Evolutionary conservation across 1,140 invertebrate genomes (phyloP).

Genomic region (Drosophila funebris): DNA sequence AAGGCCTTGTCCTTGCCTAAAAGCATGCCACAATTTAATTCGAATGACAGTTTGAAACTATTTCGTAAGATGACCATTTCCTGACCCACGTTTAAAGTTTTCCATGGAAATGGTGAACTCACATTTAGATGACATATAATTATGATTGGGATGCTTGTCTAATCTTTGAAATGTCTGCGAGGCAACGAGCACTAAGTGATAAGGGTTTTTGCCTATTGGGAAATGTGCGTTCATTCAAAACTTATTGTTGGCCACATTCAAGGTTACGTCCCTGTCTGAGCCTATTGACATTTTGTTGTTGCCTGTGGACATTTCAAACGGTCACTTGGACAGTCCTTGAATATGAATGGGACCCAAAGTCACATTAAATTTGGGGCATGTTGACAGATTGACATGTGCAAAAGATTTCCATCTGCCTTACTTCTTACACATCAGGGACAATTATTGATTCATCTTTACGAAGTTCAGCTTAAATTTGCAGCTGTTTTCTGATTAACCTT

Average conservation of each 20-base stretch:
- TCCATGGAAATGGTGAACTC: background rate
- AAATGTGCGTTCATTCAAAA: constrained; percentile 7
- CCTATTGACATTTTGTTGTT: constrained; percentile 24
- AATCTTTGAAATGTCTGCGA: constrained; percentile 16
- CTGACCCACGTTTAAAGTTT: constrained; percentile 34
- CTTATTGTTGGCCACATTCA: constrained; percentile 33
- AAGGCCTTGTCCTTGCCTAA: background rate
- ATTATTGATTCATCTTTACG: no score
- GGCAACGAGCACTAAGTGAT: constrained; percentile 28
- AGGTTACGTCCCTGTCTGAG: constrained; percentile 3
- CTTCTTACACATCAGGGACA: background rate
- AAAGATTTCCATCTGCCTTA: constrained; percentile 12
- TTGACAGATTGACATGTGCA: constrained; percentile 62
- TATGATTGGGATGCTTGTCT: constrained; percentile 10
- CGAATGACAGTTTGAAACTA: constrained; percentile 8
- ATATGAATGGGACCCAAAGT: constrained; percentile 5
- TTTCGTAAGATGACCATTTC: background rate
- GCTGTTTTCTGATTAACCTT: no score
- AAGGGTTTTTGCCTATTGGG: constrained; percentile 51
- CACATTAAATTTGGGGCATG: constrained; percentile 63
- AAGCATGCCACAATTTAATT: constrained; percentile 13
- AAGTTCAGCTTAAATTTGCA: no score
- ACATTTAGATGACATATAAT: constrained; percentile 10
- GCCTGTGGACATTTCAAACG: background rate
- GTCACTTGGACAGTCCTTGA: background rate